Base-by-base conservation (phyloP, 2,888 invertebrate species). In the Drosophila birchii region DNA sequence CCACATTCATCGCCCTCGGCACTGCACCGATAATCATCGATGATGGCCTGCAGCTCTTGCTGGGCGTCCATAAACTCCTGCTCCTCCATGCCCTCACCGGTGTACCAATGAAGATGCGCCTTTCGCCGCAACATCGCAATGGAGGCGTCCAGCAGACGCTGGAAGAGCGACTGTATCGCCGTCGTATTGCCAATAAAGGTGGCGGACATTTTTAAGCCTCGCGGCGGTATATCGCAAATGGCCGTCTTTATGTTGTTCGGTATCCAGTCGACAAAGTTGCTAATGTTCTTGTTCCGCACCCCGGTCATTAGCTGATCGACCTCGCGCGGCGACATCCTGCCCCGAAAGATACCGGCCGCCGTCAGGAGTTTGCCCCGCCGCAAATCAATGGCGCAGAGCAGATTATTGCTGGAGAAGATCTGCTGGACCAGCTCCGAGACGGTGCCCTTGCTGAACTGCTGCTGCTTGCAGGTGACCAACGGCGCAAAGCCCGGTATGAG, bases 101-200 rank as follows among this genome's bases (percentile, higher is more conserved):
- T 96, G 92, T 96, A 97, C 97, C 96, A 97, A 92, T 97, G 97
- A 29, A 97, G 93, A 94, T 97, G 97, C 47, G 97, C 97, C 91
- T 93, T 96, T 73, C 97, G 95, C 61, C 96, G 93, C 93, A 97
- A 95, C 97, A 97, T 97, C 67, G 96, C 95, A 0, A 95, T 95
- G 92, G 96, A 96, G 88, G 96, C 96, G 81, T 96, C 96, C 0
- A 95, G 94, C 75, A 96, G 94, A 11, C 96, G 93, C 89, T 95
- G 95, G 92, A 96, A 96, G 58, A 97, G 94, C 92, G 96, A 95
- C 90, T 96, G 96, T 76, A 97, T 96, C 51, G 96, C 96, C 7
- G 96, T 96, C 32, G 96, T 94, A 93, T 97, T 96, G 56, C 96
- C 97, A 53, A 97, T 95, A 91, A 97, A 97, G 0, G 97, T 97